Evolutionary conservation across 2,113 vertebrate genomes (phyloP).

Genomic region (Elephantulus edwardii): DNA sequence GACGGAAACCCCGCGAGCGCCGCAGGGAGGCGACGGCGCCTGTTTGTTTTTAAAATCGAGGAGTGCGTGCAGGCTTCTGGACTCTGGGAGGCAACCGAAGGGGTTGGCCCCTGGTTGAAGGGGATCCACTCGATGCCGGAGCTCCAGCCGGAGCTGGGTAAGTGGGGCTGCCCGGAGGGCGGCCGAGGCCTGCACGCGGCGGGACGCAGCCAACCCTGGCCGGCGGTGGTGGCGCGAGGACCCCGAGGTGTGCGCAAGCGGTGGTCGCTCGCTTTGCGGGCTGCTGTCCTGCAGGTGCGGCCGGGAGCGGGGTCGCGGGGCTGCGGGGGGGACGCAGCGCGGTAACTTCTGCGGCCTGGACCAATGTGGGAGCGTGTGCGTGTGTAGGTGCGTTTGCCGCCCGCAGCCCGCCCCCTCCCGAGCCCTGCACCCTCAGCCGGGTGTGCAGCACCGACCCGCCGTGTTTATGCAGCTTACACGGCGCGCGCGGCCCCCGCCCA

Average conservation of each 20-base stretch:
- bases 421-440: not conserved
- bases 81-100: conserved; percentile 51
- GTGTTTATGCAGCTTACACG: no score
- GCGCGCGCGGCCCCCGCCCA: conserved; percentile 52
- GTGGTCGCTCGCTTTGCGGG: not conserved
- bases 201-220: not conserved
- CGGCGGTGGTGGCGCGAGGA: not conserved
- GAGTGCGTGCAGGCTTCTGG: conserved; percentile 69
- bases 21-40: conserved; percentile 61
- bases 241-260: not conserved
- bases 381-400: not conserved
- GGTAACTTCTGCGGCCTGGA: conserved; percentile 67
- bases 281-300: conserved; percentile 60
- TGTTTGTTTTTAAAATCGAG: conserved; percentile 77
- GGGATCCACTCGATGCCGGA: conserved; percentile 29
- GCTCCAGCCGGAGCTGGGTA: conserved; percentile 41
- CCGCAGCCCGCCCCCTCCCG: not conserved
- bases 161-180: conserved; percentile 38
- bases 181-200: conserved; percentile 69
- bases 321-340: not conserved
- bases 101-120: conserved; percentile 38
- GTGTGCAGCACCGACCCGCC: conserved; percentile 37
- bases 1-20: conserved; percentile 48
- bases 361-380: not conserved
- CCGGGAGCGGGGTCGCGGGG: not conserved